These are phyloP conservation scores for Aporophyla nigra DNA, from an alignment of 2,888 invertebrate species.

Conservation along the genomic window DNA sequence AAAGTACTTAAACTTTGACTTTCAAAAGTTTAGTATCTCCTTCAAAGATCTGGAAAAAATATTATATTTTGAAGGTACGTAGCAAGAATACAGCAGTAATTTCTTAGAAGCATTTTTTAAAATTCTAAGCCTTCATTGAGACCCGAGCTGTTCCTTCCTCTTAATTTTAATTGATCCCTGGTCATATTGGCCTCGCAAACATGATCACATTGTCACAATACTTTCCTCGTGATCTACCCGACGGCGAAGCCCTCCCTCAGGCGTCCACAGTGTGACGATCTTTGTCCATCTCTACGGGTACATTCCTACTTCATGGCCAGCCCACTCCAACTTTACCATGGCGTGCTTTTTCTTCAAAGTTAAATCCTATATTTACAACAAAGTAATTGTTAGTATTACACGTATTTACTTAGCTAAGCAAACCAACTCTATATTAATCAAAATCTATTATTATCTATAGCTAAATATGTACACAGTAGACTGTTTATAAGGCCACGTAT, in stretches of 20 bases:
- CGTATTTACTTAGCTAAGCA: conserved; percentile 6
- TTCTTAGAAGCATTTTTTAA: neutral
- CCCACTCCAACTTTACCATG: neutral
- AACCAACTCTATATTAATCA: conserved; percentile 17
- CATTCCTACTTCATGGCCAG: neutral
- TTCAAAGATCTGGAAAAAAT: neutral
- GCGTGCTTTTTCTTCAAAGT: neutral
- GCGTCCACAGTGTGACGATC: too few relatives aligned
- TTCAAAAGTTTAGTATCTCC: neutral
- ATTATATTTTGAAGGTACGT: neutral
- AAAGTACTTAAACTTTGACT: too few relatives aligned
- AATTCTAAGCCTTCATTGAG: neutral
- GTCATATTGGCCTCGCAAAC: neutral
- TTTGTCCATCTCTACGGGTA: too few relatives aligned
- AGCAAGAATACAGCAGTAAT: neutral
- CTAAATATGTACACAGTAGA: conserved; percentile 28
- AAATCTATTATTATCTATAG: conserved; percentile 21
- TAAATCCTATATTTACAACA: neutral
- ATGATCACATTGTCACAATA: too few relatives aligned
- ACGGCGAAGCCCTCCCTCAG: neutral
- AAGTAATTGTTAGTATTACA: neutral
- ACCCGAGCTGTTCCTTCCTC: neutral
- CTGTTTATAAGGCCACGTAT: conserved; percentile 13
- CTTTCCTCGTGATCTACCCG: too few relatives aligned
- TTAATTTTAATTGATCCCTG: neutral